Conservation (phyloP, 1,140 invertebrate genomes). For the Drosophila sp. region DNA sequence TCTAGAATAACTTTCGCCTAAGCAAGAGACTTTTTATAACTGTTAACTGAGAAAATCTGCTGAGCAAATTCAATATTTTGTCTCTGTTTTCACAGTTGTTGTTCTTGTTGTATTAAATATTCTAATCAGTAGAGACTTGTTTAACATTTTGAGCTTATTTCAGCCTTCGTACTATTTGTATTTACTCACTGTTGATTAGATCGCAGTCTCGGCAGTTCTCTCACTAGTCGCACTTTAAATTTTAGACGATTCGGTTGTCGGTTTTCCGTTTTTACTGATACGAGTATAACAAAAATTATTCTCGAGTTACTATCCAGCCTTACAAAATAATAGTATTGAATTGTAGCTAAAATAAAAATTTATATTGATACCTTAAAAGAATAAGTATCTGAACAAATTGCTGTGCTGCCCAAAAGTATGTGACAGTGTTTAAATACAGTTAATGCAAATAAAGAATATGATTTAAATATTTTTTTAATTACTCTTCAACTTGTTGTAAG, state of each 20-base stretch:
- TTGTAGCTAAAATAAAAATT: not conserved
- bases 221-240: slow-evolving; percentile 65
- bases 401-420: slow-evolving; percentile 60
- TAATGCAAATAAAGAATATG: not conserved
- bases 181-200: slow-evolving; percentile 64
- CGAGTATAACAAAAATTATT: not conserved
- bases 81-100: slow-evolving; percentile 25
- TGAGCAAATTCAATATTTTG: slow-evolving; percentile 26
- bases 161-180: slow-evolving; percentile 73
- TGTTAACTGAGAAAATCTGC: slow-evolving; percentile 26
- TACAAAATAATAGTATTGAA: not conserved
- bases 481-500: no score
- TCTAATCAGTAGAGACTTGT: slow-evolving; percentile 67
- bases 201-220: slow-evolving; percentile 23
- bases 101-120: slow-evolving; percentile 33
- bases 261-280: slow-evolving; percentile 12
- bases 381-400: no score
- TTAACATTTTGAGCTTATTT: slow-evolving; percentile 63
- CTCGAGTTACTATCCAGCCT: not conserved
- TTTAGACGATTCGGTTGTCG: slow-evolving; percentile 56
- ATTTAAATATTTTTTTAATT: not conserved
- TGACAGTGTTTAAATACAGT: slow-evolving; percentile 19
- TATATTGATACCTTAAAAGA: no score
- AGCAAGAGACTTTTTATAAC: slow-evolving; percentile 12
- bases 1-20: slow-evolving; percentile 54